Percentiles rank a stretch among this genome's conserved stretches.
These are phyloP conservation scores for Colostygia pectinataria DNA, from an alignment of 2,888 invertebrate species.

Conservation along the genomic window DNA sequence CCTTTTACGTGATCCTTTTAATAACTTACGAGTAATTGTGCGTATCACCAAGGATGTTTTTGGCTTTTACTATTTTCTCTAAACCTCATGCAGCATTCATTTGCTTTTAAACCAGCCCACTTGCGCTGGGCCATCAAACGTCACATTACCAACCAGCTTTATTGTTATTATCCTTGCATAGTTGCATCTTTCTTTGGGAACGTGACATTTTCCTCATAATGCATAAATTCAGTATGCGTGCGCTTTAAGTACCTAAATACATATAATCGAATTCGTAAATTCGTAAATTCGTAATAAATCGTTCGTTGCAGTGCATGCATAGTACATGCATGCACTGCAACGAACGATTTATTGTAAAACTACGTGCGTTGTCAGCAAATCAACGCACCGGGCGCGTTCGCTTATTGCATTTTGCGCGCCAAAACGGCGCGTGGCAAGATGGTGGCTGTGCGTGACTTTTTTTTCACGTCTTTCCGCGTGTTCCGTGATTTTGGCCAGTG, in stretches of 20 bases:
- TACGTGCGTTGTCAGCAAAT: slow-evolving; percentile 70
- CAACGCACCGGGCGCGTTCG: slow-evolving; percentile 40
- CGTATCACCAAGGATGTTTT: too few relatives aligned
- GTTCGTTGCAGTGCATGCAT: slow-evolving; percentile 70
- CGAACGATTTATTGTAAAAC: slow-evolving; percentile 77
- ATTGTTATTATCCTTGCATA: slow-evolving; percentile 36
- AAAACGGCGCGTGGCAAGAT: slow-evolving; percentile 69
- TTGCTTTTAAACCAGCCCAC: slow-evolving; percentile 28
- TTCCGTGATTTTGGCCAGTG: slow-evolving; percentile 78
- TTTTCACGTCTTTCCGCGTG: slow-evolving; percentile 75
- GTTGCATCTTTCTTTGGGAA: slow-evolving; percentile 38
- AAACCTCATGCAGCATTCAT: slow-evolving; percentile 26
- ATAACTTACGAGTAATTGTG: too few relatives aligned
- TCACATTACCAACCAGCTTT: slow-evolving; percentile 29
- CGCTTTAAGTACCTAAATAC: slow-evolving; percentile 72
- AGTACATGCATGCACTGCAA: slow-evolving; percentile 72
- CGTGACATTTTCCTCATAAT: slow-evolving; percentile 39
- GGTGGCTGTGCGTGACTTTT: slow-evolving; percentile 56
- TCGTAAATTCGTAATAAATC: slow-evolving; percentile 80
- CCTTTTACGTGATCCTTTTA: too few relatives aligned
- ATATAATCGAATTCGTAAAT: slow-evolving; percentile 62
- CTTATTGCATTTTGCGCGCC: slow-evolving; percentile 51
- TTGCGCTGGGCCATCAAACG: slow-evolving; percentile 21
- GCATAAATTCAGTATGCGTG: slow-evolving; percentile 63
- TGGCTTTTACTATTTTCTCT: slow-evolving; percentile 19